Conservation (phyloP, 2,113 vertebrate genomes). For the Reinhardtius hippoglossoides region DNA sequence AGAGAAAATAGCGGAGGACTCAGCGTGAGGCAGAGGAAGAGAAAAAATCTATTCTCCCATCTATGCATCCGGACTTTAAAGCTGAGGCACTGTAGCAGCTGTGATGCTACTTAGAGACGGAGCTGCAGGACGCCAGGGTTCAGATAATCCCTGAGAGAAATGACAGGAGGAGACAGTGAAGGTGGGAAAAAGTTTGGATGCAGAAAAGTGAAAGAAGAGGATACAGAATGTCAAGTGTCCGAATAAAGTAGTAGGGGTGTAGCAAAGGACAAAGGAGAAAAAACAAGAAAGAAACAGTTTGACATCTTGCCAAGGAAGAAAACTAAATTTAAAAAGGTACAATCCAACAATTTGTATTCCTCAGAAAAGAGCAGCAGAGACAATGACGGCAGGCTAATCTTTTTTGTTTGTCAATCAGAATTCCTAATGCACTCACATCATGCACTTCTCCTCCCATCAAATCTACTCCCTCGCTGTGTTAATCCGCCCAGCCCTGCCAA, state of each 20-base stretch:
- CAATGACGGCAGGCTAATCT: slow-evolving; percentile 51
- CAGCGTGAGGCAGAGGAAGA: slow-evolving; percentile 4
- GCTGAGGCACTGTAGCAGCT: slow-evolving; percentile 5
- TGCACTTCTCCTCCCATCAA: slow-evolving; percentile 38
- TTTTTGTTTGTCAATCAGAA: slow-evolving; percentile 65
- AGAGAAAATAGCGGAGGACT: slow-evolving; percentile 11
- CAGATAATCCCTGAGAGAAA: slow-evolving; percentile 33
- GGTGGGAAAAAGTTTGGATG: slow-evolving; percentile 4
- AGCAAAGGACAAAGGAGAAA: neutral
- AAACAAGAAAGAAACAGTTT: neutral
- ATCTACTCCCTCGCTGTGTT: slow-evolving; percentile 36
- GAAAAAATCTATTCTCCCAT: slow-evolving; percentile 18
- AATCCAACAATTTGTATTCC: neutral
- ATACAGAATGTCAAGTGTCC: slow-evolving; percentile 15
- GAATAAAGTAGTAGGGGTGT: neutral
- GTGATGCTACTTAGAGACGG: slow-evolving; percentile 37
- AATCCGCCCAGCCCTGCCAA: slow-evolving; percentile 42
- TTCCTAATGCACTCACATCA: slow-evolving; percentile 57
- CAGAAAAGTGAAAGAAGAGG: neutral
- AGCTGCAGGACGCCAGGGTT: slow-evolving; percentile 26
- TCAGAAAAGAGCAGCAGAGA: slow-evolving; percentile 10
- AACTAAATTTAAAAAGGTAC: neutral
- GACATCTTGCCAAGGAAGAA: neutral
- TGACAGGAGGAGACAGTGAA: slow-evolving; percentile 23
- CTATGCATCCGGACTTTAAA: slow-evolving; percentile 27